Percentiles rank a stretch among this genome's conserved stretches.
phyloP scores from a whole-genome alignment of 2,113 vertebrate species.

The Beaufortia kweichowensis region DNA sequence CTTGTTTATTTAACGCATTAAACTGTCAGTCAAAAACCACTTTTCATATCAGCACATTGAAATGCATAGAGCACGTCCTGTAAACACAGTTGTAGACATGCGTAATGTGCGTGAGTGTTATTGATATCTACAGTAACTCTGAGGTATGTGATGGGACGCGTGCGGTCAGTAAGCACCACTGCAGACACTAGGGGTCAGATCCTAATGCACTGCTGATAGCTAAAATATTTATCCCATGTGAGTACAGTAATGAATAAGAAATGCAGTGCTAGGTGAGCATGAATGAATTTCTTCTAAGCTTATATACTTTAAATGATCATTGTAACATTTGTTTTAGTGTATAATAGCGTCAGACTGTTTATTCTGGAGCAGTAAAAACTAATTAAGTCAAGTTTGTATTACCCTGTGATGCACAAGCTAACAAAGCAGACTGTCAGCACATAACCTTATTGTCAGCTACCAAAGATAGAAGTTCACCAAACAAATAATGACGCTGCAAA shows the following conservation, averaged over 20 bases:
- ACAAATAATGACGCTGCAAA: slow-evolving; percentile 20
- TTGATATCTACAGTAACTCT: background rate
- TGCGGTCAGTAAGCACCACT: background rate
- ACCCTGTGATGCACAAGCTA: no score
- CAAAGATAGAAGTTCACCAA: slow-evolving; percentile 11
- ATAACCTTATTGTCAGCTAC: slow-evolving; percentile 10
- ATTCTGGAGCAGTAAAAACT: background rate
- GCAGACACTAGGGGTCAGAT: slow-evolving; percentile 14
- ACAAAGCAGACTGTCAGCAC: slow-evolving; percentile 3
- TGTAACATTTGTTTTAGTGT: no score
- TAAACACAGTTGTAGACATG: background rate
- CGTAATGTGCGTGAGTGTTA: background rate
- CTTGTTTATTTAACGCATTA: background rate
- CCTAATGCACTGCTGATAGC: slow-evolving; percentile 10
- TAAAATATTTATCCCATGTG: slow-evolving; percentile 40
- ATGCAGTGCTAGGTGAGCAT: background rate
- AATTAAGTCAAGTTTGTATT: no score
- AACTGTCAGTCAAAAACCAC: background rate
- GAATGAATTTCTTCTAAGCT: background rate
- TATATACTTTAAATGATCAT: no score
- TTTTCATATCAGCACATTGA: background rate
- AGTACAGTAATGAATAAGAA: slow-evolving; percentile 40
- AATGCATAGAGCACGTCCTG: background rate
- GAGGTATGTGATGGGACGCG: background rate
- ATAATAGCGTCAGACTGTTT: background rate